Conservation (phyloP, 2,888 invertebrate genomes). For the Nysson spinosus region DNA sequence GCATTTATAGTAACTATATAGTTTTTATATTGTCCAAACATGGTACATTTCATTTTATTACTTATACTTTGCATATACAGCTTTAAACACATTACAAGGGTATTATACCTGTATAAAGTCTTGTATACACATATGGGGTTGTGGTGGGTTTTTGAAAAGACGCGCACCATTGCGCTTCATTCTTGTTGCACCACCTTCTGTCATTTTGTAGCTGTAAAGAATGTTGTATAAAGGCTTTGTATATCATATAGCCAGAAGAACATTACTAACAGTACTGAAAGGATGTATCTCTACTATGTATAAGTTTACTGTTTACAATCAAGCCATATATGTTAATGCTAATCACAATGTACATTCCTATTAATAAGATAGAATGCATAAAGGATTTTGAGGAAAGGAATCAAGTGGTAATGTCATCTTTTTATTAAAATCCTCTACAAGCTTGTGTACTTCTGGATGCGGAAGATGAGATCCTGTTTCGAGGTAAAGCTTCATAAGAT, state of each 20-base stretch:
- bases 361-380: too few species aligned
- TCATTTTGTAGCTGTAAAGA: constrained; percentile 66
- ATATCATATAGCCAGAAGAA: background rate
- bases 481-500: background rate
- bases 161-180: constrained; percentile 76
- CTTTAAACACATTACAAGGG: background rate
- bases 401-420: too few species aligned
- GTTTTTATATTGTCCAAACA: too few species aligned
- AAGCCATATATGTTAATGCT: too few species aligned
- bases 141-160: constrained; percentile 86
- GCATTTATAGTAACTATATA: too few species aligned
- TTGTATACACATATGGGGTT: constrained; percentile 85
- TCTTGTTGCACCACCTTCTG: constrained; percentile 65
- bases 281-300: too few species aligned
- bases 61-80: background rate
- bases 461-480: background rate
- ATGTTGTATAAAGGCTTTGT: background rate
- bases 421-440: background rate
- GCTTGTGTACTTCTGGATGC: background rate
- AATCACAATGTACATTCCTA: too few species aligned
- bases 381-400: too few species aligned
- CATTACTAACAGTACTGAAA: too few species aligned
- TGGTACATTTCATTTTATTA: too few species aligned
- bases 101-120: constrained; percentile 75
- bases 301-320: too few species aligned